Conservation (phyloP, 2,888 invertebrate genomes). For the Hyposoter didymator region DNA sequence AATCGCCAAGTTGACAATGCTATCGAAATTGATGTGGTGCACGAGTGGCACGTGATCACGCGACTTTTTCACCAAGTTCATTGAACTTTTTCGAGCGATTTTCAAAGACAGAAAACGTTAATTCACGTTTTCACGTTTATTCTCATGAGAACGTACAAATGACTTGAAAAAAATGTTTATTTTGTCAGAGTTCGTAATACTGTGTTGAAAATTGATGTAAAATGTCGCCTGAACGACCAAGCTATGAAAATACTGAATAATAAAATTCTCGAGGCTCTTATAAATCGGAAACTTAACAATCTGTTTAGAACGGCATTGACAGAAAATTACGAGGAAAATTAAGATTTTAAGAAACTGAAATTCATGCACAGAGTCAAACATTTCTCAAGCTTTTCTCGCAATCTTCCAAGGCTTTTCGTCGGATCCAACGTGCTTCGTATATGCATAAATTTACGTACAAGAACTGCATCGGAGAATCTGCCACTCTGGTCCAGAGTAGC, state of each 20-base stretch:
- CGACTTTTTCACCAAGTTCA: conserved; percentile 18
- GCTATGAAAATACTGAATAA: not conserved
- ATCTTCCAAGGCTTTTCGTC: conserved; percentile 18
- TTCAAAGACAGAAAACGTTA: not conserved
- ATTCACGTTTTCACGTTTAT: not conserved
- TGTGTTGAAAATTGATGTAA: not conserved
- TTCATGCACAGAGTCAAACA: conserved; percentile 20
- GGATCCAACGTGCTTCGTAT: conserved; percentile 10
- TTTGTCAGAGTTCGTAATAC: not conserved
- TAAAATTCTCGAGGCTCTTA: not conserved
- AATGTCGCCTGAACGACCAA: not conserved
- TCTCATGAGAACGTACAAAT: too few relatives aligned
- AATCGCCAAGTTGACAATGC: conserved; percentile 39
- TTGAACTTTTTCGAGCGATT: not conserved
- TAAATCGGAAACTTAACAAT: not conserved
- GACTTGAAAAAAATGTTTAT: not conserved
- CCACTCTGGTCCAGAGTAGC: conserved; percentile 35
- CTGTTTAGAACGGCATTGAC: not conserved
- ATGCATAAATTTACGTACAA: conserved; percentile 20
- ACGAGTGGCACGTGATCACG: conserved; percentile 22
- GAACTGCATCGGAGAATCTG: conserved; percentile 25
- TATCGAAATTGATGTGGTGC: conserved; percentile 11
- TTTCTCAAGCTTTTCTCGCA: conserved; percentile 27
- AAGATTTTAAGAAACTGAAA: conserved; percentile 7
- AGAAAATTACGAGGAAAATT: not conserved